Evolutionary conservation across 2,113 vertebrate species (phyloP).

Genomic region (Scomber japonicus): DNA sequence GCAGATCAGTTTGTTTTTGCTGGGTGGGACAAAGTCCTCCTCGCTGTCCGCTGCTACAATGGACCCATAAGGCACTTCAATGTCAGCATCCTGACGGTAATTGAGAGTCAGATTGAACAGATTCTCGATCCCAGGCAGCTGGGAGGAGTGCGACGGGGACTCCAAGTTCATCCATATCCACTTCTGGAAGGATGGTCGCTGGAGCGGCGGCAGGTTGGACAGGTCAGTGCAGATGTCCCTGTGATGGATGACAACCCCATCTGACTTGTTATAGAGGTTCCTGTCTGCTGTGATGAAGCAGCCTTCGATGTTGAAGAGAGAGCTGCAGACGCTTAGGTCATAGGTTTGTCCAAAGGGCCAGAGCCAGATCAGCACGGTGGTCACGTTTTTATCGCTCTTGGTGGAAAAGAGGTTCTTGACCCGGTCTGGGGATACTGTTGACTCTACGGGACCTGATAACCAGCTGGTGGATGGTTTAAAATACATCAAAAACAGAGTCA

Average conservation of each 20-base stretch:
- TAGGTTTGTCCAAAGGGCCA: slow-evolving; percentile 98
- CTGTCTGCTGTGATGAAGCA: slow-evolving; percentile 95
- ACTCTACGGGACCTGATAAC: slow-evolving; percentile 93
- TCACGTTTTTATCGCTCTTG: slow-evolving; percentile 91
- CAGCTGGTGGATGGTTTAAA: slow-evolving; percentile 95
- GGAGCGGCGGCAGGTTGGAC: slow-evolving; percentile 92
- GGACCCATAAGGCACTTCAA: slow-evolving; percentile 98
- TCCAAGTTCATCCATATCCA: slow-evolving; percentile 99
- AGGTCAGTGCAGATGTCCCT: slow-evolving; percentile 93
- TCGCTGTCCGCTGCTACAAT: slow-evolving; percentile 90
- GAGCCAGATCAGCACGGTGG: slow-evolving; percentile 94
- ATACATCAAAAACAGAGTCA: slow-evolving; percentile 96
- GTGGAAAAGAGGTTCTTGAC: slow-evolving; percentile 93
- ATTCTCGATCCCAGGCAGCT: slow-evolving; percentile 93
- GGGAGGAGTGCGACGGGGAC: slow-evolving; percentile 94
- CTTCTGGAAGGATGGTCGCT: slow-evolving; percentile 94
- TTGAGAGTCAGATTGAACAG: slow-evolving; percentile 96
- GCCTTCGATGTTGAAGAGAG: slow-evolving; percentile 93
- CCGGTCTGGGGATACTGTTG: slow-evolving; percentile 90
- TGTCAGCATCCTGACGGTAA: slow-evolving; percentile 95
- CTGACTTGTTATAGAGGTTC: slow-evolving; percentile 92
- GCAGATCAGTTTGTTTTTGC: slow-evolving; percentile 94
- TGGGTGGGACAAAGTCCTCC: slow-evolving; percentile 93
- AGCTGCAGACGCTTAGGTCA: slow-evolving; percentile 90
- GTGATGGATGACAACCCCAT: slow-evolving; percentile 95